phyloP scores from a whole-genome alignment of 2,113 vertebrate species.

The Eclectus roratus region DNA sequence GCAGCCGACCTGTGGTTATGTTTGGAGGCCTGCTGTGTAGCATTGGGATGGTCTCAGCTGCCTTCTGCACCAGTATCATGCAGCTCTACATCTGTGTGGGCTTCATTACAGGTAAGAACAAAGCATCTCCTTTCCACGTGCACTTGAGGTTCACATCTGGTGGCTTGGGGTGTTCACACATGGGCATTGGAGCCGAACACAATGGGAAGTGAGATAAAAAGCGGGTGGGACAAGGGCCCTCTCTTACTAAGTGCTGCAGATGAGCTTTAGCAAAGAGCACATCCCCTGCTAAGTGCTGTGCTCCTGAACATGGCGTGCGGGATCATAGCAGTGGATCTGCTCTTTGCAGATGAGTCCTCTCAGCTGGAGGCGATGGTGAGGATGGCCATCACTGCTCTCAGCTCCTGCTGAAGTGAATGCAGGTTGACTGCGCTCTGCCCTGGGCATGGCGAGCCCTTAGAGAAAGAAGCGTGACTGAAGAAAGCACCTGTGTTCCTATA shows the following conservation, averaged over 20 bases:
- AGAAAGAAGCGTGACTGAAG: neutral
- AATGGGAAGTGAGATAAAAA: neutral
- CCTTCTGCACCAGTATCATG: slow-evolving; percentile 80
- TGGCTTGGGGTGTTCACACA: fast-evolving
- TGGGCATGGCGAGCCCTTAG: neutral
- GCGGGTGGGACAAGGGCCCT: neutral
- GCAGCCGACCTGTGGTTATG: slow-evolving; percentile 82
- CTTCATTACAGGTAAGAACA: slow-evolving; percentile 78
- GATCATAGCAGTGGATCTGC: neutral
- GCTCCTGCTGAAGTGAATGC: neutral
- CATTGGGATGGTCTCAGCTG: slow-evolving; percentile 75
- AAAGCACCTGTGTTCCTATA: neutral
- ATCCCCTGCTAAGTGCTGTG: fast-evolving
- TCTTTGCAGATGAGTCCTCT: neutral
- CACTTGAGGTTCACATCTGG: neutral
- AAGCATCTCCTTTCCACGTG: neutral
- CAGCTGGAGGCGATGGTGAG: neutral
- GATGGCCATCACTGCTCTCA: neutral
- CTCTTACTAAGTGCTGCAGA: neutral
- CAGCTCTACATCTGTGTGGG: slow-evolving; percentile 82
- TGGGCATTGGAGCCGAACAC: fast-evolving
- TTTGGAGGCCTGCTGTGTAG: slow-evolving; percentile 79
- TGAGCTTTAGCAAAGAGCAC: neutral
- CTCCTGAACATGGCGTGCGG: fast-evolving
- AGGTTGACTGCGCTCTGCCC: neutral